Evolutionary conservation across 2,888 invertebrate genomes (phyloP).

Genomic region (Alviniconcha strummeri): DNA sequence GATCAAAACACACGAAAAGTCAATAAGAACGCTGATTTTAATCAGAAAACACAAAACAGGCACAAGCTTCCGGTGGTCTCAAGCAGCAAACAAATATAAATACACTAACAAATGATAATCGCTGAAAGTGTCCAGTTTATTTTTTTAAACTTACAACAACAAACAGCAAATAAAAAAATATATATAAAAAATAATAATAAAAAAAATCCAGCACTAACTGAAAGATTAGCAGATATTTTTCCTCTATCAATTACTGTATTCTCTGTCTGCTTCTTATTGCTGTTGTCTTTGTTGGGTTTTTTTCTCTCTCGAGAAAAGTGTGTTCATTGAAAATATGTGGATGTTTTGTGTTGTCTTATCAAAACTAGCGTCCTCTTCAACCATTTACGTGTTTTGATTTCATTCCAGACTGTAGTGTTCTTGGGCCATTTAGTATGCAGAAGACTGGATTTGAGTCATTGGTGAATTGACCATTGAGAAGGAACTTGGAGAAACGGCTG

Average conservation of each 20-base stretch:
- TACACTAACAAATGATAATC: not conserved
- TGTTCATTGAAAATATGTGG: not conserved
- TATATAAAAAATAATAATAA: too few relatives aligned
- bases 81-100: not conserved
- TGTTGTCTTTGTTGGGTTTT: not conserved
- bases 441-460: not conserved
- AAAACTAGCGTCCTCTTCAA: not conserved
- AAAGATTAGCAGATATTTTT: not conserved
- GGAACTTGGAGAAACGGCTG: not conserved
- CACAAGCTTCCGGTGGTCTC: not conserved
- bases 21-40: too few relatives aligned
- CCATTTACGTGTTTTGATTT: not conserved
- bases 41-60: not conserved
- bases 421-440: not conserved
- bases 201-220: not conserved
- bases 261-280: not conserved
- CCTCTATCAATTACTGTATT: not conserved
- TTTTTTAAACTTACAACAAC: not conserved
- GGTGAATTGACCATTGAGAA: not conserved
- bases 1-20: not conserved
- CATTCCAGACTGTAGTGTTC: not conserved
- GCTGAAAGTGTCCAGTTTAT: not conserved
- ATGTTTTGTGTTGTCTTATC: not conserved
- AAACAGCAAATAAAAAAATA: too few relatives aligned
- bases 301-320: not conserved